Evolutionary conservation across 2,888 invertebrate genomes (phyloP), one percentile per base, ranked within the genome.

Genomic region (Petrophora chlorosata): DNA sequence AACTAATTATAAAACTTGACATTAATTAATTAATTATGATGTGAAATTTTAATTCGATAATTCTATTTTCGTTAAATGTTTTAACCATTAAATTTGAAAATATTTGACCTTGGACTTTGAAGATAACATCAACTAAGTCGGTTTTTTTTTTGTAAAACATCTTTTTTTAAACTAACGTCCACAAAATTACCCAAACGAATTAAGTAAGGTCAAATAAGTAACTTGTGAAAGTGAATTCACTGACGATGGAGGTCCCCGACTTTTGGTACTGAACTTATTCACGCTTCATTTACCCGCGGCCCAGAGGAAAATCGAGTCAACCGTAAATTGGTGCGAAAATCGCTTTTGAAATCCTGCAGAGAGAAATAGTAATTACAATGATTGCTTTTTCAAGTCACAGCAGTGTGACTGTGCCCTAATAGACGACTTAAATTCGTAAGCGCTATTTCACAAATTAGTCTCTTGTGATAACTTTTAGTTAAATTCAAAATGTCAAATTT

Each of bases 361-460:
- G 34, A 45, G 47, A 47, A 35, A 38, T 32, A 47, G 55, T 43
- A 52, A 64, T 68, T 59, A 61, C 29, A 56, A 45, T 55, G 43
- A 67, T 66, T 59, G 57, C 56, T 43, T 41, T n/a, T n/a, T n/a
- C 38, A 14, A 54, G 16, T 28, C 15, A 36, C 36, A 32, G 26
- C 22, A 50, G 45, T 25, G 35, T 23, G 9, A n/a, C n/a, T n/a
- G n/a, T n/a, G n/a, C 23, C 32, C 23, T 41, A 48, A 38, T 39
- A 32, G 33, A 43, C 25, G 36, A 19, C 28, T 34, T 15, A 30
- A 44, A 29, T 40, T n/a, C 7, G 23, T 29, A 14, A 28, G 35
- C 23, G 12, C 30, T 10, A 38, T 55, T 55, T 32, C 28, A 17
- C 26, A 34, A 36, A 40, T 38, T 38, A 25, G 33, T 30, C n/a